phyloP scores from a whole-genome alignment of 2,797 vertebrate species.

The Fratercula arctica region DNA sequence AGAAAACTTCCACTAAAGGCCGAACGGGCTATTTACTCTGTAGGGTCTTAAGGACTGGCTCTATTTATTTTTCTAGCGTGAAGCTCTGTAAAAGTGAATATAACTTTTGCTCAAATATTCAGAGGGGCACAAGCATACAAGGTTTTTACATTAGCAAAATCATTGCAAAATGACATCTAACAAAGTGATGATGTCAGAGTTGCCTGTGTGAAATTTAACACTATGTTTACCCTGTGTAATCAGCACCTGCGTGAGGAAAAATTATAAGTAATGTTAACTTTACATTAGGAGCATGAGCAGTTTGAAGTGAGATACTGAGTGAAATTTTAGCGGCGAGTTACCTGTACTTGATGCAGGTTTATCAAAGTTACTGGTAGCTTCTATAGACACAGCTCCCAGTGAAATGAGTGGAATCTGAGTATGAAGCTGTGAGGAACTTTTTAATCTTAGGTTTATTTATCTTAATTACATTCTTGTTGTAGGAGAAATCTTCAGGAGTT shows the following conservation, averaged over 20 bases:
- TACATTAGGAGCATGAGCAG: background rate
- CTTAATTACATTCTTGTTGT: background rate
- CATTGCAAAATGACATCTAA: background rate
- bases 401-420: background rate
- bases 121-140: background rate
- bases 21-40: background rate
- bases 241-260: background rate
- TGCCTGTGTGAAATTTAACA: background rate
- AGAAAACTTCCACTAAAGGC: background rate
- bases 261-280: background rate
- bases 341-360: background rate
- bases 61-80: background rate
- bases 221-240: background rate
- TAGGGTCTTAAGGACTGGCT: background rate
- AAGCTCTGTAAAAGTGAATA: background rate
- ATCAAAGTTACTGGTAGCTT: background rate
- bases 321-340: background rate
- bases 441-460: background rate
- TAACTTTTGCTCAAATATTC: background rate
- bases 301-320: background rate
- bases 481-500: background rate
- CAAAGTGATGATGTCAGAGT: background rate
- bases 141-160: background rate
- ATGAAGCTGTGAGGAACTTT: background rate
- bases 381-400: background rate